phyloP scores from a whole-genome alignment of 2,888 invertebrate genomes.

The Spilosoma lubricipeda region DNA sequence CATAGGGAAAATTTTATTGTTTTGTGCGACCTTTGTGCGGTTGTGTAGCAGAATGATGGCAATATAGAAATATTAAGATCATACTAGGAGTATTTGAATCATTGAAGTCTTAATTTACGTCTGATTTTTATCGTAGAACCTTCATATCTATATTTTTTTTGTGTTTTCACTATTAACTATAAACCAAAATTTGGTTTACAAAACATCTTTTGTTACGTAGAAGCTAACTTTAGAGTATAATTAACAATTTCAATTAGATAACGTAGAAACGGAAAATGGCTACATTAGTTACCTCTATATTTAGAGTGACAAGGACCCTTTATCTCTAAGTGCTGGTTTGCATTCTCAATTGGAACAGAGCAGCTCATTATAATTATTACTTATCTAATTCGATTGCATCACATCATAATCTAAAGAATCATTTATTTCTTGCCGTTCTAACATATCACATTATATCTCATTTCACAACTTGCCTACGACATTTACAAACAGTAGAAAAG shows the following conservation, averaged over 20 bases:
- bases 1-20: slow-evolving; percentile 53
- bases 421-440: not conserved
- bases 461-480: slow-evolving; percentile 12
- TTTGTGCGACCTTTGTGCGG: slow-evolving; percentile 41
- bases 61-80: not conserved
- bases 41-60: not conserved
- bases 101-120: too few relatives aligned
- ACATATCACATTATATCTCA: not conserved
- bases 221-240: too few relatives aligned
- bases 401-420: not conserved
- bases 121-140: too few relatives aligned
- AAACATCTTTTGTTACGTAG: too few relatives aligned
- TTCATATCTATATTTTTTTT: too few relatives aligned
- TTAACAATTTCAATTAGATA: too few relatives aligned
- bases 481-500: slow-evolving; percentile 40
- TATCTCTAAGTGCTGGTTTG: not conserved
- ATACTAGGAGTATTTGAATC: not conserved
- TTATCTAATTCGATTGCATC: not conserved
- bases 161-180: too few relatives aligned
- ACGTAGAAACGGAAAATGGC: not conserved
- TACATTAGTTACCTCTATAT: not conserved
- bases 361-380: not conserved
- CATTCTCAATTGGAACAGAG: not conserved
- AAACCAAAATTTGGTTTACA: too few relatives aligned
- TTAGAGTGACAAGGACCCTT: not conserved